Percentiles rank a stretch among this genome's conserved stretches.
Evolutionary conservation across 2,888 invertebrate species (phyloP).

Genomic region (Erebia ligea): DNA sequence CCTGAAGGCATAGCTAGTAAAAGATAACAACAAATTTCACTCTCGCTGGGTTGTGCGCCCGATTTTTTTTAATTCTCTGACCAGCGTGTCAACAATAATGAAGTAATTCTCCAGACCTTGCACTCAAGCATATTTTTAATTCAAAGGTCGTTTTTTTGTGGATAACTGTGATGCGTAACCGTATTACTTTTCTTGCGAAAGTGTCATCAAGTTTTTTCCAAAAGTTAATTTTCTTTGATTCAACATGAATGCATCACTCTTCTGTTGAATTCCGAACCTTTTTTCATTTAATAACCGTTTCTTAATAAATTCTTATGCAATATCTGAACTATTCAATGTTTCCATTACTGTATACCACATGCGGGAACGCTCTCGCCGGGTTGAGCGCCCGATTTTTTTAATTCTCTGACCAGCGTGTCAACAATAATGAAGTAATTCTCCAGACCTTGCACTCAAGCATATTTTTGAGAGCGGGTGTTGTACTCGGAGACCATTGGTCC

Average conservation of each 20-base stretch:
- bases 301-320: background rate
- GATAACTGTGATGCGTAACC: no score
- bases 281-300: background rate
- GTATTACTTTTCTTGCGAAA: no score
- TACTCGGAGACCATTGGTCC: no score
- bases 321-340: no score
- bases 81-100: background rate
- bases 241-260: no score
- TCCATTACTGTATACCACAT: no score
- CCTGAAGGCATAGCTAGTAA: background rate
- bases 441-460: background rate
- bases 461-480: background rate
- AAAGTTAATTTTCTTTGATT: no score
- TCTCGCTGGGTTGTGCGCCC: background rate
- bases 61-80: conserved; percentile 2
- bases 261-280: no score
- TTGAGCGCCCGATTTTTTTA: conserved; percentile 3
- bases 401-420: background rate
- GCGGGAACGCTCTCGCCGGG: background rate
- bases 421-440: background rate
- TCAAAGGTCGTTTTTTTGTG: no score
- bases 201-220: no score
- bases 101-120: background rate
- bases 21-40: background rate
- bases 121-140: background rate